phyloP scores from a whole-genome alignment of 2,113 vertebrate species.

The Mesitornis unicolor region DNA sequence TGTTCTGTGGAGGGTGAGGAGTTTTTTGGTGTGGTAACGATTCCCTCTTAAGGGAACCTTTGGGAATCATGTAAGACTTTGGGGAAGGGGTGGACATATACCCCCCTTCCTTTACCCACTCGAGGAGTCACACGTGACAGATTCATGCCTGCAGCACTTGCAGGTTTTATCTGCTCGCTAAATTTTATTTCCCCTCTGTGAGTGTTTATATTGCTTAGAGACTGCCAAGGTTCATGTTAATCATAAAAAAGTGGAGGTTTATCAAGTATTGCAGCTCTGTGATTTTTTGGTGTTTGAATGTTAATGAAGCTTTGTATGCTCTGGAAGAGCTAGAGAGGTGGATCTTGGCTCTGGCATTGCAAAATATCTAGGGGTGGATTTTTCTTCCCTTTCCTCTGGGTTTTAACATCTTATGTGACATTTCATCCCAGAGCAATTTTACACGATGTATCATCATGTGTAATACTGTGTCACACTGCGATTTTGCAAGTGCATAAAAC shows the following conservation, averaged over 20 bases:
- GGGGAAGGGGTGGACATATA: neutral
- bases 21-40: neutral
- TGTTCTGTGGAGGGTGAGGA: neutral
- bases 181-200: conserved; percentile 59
- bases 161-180: conserved; percentile 54
- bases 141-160: conserved; percentile 20
- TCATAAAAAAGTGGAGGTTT: conserved; percentile 40
- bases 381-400: neutral
- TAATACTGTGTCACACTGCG: neutral
- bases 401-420: neutral
- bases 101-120: neutral
- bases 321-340: neutral
- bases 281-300: conserved; percentile 24
- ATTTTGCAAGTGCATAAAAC: neutral
- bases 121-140: neutral
- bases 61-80: neutral
- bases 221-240: conserved; percentile 48
- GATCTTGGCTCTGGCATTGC: neutral
- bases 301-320: conserved; percentile 42
- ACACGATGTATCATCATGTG: neutral
- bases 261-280: conserved; percentile 12
- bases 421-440: conserved; percentile 43
- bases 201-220: conserved; percentile 58
- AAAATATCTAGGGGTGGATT: neutral
- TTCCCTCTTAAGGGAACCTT: neutral